These are phyloP conservation scores for Zoanthus gigantus DNA, from an alignment of 92 coral and sea anemone species.

Conservation along the genomic window DNA sequence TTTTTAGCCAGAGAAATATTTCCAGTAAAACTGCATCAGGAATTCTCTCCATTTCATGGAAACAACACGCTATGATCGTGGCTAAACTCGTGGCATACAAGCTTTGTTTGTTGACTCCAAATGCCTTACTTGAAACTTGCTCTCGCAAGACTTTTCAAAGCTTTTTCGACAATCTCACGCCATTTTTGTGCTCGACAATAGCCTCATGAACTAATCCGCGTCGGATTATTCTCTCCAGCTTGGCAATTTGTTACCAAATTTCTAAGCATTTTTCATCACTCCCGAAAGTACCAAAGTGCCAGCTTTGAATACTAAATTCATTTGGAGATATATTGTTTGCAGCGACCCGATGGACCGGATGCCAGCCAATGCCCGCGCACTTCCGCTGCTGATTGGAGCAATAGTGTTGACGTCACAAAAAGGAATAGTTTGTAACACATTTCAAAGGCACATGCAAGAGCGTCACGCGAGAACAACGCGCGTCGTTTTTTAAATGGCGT, in stretches of 20 bases:
- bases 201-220: not conserved
- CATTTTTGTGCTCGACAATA: conserved; percentile 21
- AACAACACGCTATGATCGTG: conserved; percentile 36
- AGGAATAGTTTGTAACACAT: conserved; percentile 72
- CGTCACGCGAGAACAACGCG: conserved; percentile 56
- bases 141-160: conserved; percentile 43
- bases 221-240: conserved; percentile 3
- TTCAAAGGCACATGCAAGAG: conserved; percentile 56
- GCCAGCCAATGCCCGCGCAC: conserved; percentile 83
- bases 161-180: conserved; percentile 51
- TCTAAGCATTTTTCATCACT: conserved; percentile 34
- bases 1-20: conserved; percentile 81
- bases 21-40: conserved; percentile 95
- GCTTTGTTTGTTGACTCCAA: conserved; percentile 54
- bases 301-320: conserved; percentile 48
- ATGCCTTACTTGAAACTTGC: conserved; percentile 34
- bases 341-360: conserved; percentile 91
- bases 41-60: conserved; percentile 78
- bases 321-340: conserved; percentile 51
- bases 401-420: conserved; percentile 76
- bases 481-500: conserved; percentile 49
- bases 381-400: conserved; percentile 93
- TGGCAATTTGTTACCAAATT: not conserved
- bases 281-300: conserved; percentile 54
- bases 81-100: conserved; percentile 50